Percentiles rank a stretch among this genome's conserved stretches.
Evolutionary conservation across 2,888 invertebrate genomes (phyloP).

Genomic region (Bugulina stolonifera): DNA sequence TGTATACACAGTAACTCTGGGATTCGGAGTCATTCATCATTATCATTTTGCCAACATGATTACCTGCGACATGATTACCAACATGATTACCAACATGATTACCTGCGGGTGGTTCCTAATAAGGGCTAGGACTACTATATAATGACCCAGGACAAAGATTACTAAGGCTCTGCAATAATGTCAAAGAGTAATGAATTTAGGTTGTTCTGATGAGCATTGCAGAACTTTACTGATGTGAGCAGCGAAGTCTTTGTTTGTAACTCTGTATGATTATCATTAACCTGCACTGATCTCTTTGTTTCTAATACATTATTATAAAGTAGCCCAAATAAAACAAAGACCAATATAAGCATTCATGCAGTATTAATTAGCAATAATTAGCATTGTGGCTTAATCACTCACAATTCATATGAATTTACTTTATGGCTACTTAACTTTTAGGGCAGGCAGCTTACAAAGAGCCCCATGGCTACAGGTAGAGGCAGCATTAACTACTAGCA

Average conservation of each 20-base stretch:
- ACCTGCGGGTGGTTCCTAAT: no score
- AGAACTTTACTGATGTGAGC: neutral
- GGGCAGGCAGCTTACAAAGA: neutral
- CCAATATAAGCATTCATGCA: neutral
- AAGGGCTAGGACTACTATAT: no score
- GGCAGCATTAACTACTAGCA: no score
- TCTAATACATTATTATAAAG: neutral
- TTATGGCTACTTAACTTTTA: neutral
- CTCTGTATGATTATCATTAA: neutral
- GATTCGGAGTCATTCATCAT: no score
- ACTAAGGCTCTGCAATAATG: no score
- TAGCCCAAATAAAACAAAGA: neutral
- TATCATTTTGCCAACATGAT: no score
- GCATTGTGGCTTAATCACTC: neutral
- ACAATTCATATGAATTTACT: neutral
- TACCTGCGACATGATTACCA: no score
- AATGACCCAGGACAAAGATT: no score
- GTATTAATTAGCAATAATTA: neutral
- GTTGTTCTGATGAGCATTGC: neutral
- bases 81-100: no score
- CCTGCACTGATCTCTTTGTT: neutral
- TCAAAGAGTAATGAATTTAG: neutral
- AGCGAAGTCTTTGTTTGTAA: neutral
- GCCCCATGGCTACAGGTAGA: neutral
- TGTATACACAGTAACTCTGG: no score